Evolutionary conservation across 2,113 vertebrate genomes (phyloP).

Genomic region (Brachirus orientalis): DNA sequence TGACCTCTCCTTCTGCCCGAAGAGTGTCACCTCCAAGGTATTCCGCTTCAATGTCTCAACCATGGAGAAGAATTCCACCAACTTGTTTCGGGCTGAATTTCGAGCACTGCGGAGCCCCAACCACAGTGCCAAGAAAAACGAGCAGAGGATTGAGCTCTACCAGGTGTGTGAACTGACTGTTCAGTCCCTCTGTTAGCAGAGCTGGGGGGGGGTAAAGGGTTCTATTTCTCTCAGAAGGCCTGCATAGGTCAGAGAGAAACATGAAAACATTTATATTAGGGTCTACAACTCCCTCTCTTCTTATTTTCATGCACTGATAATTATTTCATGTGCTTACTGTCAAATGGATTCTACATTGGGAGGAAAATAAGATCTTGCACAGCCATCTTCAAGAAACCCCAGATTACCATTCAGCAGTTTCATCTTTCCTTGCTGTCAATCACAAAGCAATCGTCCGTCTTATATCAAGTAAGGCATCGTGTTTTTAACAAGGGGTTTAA

Average conservation of each 20-base stretch:
- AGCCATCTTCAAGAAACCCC: slow-evolving; percentile 71
- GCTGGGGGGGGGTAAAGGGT: slow-evolving; percentile 36
- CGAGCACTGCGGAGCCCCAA: slow-evolving; percentile 92
- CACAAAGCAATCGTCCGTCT: slow-evolving; percentile 50
- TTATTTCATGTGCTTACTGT: slow-evolving; percentile 74
- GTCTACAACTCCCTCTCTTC: slow-evolving; percentile 56
- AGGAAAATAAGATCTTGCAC: slow-evolving; percentile 66
- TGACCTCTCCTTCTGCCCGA: slow-evolving; percentile 90
- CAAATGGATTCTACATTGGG: slow-evolving; percentile 76
- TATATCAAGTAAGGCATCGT: slow-evolving; percentile 38
- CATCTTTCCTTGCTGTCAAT: slow-evolving; percentile 65
- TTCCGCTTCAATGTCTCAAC: slow-evolving; percentile 96
- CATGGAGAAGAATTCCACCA: slow-evolving; percentile 96
- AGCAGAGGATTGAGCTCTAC: slow-evolving; percentile 97
- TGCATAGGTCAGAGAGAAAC: slow-evolving; percentile 57
- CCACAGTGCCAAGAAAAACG: slow-evolving; percentile 86
- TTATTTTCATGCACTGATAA: slow-evolving; percentile 65
- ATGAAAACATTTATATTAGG: slow-evolving; percentile 74
- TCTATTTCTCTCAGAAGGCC: slow-evolving; percentile 45
- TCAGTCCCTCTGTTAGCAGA: slow-evolving; percentile 46
- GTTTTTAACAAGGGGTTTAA: slow-evolving; percentile 28
- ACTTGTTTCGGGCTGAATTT: slow-evolving; percentile 96
- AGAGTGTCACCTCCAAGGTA: slow-evolving; percentile 92
- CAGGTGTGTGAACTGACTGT: slow-evolving; percentile 83
- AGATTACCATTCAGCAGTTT: slow-evolving; percentile 59